These are phyloP conservation scores for Caenorhabditis zanzibari DNA, from an alignment of 2,888 invertebrate species.

Conservation along the genomic window DNA sequence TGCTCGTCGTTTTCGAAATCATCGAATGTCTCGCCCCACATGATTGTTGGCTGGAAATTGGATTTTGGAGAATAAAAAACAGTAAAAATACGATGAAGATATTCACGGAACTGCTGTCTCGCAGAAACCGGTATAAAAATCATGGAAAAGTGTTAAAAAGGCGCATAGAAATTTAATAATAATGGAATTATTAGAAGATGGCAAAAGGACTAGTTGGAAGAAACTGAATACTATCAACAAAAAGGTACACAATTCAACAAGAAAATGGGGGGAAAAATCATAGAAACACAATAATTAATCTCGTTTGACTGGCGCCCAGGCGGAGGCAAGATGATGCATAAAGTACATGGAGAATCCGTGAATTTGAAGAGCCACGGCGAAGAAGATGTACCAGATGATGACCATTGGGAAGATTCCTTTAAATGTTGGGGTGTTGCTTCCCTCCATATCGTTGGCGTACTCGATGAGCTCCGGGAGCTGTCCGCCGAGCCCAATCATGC, in stretches of 20 bases:
- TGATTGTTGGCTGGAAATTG: conserved; percentile 30
- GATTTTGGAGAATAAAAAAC: background rate
- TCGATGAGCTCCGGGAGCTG: conserved; percentile 81
- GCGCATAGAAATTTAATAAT: conserved; percentile 5
- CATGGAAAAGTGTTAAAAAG: background rate
- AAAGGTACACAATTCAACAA: conserved; percentile 27
- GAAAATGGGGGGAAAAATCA: background rate
- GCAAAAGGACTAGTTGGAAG: conserved; percentile 21
- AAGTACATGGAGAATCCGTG: conserved; percentile 82
- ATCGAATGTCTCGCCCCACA: conserved; percentile 73
- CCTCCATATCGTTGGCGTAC: conserved; percentile 77
- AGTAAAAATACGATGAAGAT: background rate
- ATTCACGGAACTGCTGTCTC: background rate
- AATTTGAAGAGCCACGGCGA: conserved; percentile 82
- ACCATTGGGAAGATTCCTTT: conserved; percentile 82
- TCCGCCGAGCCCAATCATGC: conserved; percentile 78
- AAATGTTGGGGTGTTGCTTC: conserved; percentile 81
- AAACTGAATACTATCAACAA: conserved; percentile 8
- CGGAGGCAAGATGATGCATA: conserved; percentile 75
- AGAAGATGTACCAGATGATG: conserved; percentile 83
- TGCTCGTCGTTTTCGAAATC: conserved; percentile 71
- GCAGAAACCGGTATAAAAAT: conserved; percentile 2
- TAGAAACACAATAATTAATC: conserved; percentile 39
- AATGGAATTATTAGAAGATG: conserved; percentile 29
- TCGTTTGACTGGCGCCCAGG: conserved; percentile 77